Base-by-base conservation (phyloP, 2,113 vertebrate genomes). In the Vulpes lagopus region DNA sequence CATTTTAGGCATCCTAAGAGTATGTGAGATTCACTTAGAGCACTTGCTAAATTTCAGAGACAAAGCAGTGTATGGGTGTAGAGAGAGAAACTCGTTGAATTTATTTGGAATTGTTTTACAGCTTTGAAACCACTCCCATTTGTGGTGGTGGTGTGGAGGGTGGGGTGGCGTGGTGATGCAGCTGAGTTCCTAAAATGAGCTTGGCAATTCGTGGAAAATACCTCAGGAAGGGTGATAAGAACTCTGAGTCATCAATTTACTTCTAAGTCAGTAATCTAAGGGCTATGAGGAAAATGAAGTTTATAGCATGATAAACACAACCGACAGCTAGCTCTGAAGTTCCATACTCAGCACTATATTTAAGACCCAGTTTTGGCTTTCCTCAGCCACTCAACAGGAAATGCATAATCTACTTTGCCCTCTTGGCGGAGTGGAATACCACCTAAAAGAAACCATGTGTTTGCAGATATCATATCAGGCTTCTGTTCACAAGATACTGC, bases 281-380 rank as follows among this genome's bases (percentile, higher is more conserved):
- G 11, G 43, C 59, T 89, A 86, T 86, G 85, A 81, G 86, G 85
- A 91, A 83, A 95, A 80, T 86, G 15, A 94, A 64, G 59, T 97
- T 95, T 79, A 86, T 80, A 55, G 85, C 67, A 53, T 71, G 93
- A 89, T 97, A 97, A 97, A 95, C n/a, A 83, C 51, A 93, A 22
- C 35, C 0, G 73, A 94, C 73, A 83, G 38, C 11, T 53, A 85
- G 79, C 22, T 89, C 38, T 87, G n/a, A 51, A 57, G 25, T 32
- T 91, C 59, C 57, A 73, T 57, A 5, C 25, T 38, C 27, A 23
- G 69, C n/a, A 16, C 30, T 20, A 6, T 23, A 53, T 90, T 78
- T 82, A 49, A 96, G 11, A 71, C 6, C 35, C 23, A 12, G 32
- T 71, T n/a, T 53, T 62, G 53, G 53, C 76, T 74, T 60, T 64